These are phyloP conservation scores for Limanda limanda DNA, from an alignment of 2,113 vertebrate species.

Conservation along the genomic window DNA sequence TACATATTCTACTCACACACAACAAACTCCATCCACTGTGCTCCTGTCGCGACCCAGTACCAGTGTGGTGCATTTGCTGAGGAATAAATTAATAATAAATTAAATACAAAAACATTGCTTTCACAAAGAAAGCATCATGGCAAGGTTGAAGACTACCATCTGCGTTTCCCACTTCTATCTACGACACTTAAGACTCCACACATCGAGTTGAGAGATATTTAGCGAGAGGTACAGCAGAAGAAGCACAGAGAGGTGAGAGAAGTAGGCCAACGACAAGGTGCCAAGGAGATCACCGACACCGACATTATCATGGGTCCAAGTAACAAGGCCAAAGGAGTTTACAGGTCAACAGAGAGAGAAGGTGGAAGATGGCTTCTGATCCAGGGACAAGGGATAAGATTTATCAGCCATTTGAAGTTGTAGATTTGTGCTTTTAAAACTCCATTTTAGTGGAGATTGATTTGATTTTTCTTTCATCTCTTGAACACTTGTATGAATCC, in stretches of 20 bases:
- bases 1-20: constrained; percentile 26
- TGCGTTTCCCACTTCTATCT: constrained; percentile 10
- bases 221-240: constrained; percentile 22
- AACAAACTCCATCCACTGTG: constrained; percentile 24
- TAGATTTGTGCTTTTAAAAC: background rate
- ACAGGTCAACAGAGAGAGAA: background rate
- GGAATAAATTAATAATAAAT: constrained; percentile 79
- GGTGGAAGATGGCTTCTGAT: constrained; percentile 18
- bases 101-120: constrained; percentile 38
- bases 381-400: background rate
- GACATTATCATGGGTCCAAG: constrained; percentile 23
- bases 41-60: constrained; percentile 1
- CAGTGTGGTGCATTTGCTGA: constrained; percentile 31
- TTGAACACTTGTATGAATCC: background rate
- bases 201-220: constrained; percentile 3
- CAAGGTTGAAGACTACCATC: constrained; percentile 3
- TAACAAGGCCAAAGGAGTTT: constrained; percentile 26
- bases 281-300: constrained; percentile 31
- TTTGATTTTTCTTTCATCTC: background rate
- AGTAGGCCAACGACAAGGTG: constrained; percentile 27
- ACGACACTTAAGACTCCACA: constrained; percentile 19
- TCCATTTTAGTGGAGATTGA: background rate
- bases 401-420: background rate
- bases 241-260: constrained; percentile 33
- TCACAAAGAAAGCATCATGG: constrained; percentile 20